Conservation (phyloP, 1,140 invertebrate genomes). For the Meloidogyne hapla region DNA sequence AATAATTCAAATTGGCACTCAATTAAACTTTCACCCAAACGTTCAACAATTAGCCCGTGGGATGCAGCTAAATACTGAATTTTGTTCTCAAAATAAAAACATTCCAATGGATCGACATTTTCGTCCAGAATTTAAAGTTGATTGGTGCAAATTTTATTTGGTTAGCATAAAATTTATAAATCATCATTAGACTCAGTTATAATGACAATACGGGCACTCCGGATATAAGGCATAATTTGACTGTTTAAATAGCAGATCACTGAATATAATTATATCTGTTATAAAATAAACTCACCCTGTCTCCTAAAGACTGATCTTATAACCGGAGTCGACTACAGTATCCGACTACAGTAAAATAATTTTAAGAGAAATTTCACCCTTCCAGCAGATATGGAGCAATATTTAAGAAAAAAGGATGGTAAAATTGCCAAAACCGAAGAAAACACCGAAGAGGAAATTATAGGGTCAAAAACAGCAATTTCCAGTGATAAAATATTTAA, state of each 20-base stretch:
- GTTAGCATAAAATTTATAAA: conserved; percentile 28
- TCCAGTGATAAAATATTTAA: background rate
- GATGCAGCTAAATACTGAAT: conserved; percentile 49
- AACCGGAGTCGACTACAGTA: too few relatives aligned
- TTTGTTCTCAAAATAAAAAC: conserved; percentile 43
- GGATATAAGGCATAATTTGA: too few relatives aligned
- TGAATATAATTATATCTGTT: too few relatives aligned
- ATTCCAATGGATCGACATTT: conserved; percentile 58
- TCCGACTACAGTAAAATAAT: too few relatives aligned
- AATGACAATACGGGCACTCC: too few relatives aligned
- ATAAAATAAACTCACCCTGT: too few relatives aligned
- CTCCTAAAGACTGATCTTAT: too few relatives aligned
- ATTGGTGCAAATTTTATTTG: conserved; percentile 57
- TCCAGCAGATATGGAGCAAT: conserved; percentile 31
- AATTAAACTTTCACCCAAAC: conserved; percentile 57
- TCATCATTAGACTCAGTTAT: too few relatives aligned
- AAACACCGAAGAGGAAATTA: conserved; percentile 5
- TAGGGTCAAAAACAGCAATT: background rate
- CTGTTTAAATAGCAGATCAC: too few relatives aligned
- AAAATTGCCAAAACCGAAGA: conserved; percentile 16
- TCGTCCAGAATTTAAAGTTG: conserved; percentile 42
- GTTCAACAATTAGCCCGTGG: conserved; percentile 46
- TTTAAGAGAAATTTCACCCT: conserved; percentile 54
- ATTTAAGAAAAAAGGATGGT: conserved; percentile 4
- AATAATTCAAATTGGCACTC: conserved; percentile 57